Evolutionary conservation across 2,797 vertebrate species (phyloP).

Genomic region (Hoplostethus atlanticus): DNA sequence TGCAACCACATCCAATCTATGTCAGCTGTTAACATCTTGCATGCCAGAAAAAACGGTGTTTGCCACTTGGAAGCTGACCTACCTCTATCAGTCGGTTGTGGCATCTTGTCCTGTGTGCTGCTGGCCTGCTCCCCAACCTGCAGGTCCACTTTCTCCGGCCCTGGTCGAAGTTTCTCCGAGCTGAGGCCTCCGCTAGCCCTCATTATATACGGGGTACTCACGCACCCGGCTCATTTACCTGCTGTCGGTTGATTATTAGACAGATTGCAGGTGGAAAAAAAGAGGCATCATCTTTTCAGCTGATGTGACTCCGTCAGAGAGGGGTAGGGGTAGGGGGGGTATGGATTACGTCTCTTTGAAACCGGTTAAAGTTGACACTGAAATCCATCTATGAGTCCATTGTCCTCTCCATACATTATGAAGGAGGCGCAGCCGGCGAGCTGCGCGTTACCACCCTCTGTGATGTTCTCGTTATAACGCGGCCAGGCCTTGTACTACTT

Average conservation of each 20-base stretch:
- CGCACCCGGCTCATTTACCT: slow-evolving; percentile 74
- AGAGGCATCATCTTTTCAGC: slow-evolving; percentile 76
- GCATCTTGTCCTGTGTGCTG: slow-evolving; percentile 38
- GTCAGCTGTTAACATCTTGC: background rate
- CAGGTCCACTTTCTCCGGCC: slow-evolving; percentile 1
- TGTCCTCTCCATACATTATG: slow-evolving; percentile 83
- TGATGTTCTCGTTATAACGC: slow-evolving; percentile 45
- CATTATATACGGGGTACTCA: slow-evolving; percentile 60
- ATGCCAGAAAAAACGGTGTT: background rate
- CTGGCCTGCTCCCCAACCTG: background rate
- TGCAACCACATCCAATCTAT: background rate
- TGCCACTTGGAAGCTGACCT: slow-evolving; percentile 23
- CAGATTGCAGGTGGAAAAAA: slow-evolving; percentile 81
- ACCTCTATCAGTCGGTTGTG: slow-evolving; percentile 66
- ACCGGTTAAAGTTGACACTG: slow-evolving; percentile 68
- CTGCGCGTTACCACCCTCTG: slow-evolving; percentile 42
- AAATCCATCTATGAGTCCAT: slow-evolving; percentile 79
- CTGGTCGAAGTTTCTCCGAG: slow-evolving; percentile 49
- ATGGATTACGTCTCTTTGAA: slow-evolving; percentile 80
- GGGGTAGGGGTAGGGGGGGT: slow-evolving; percentile 44
- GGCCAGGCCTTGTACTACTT: slow-evolving; percentile 16
- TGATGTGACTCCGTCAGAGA: slow-evolving; percentile 63
- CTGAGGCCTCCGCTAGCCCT: slow-evolving; percentile 39
- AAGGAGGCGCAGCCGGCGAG: slow-evolving; percentile 81
- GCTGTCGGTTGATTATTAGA: slow-evolving; percentile 82